phyloP scores from a whole-genome alignment of 2,888 invertebrate species.

The Micoletzkya japonica region DNA sequence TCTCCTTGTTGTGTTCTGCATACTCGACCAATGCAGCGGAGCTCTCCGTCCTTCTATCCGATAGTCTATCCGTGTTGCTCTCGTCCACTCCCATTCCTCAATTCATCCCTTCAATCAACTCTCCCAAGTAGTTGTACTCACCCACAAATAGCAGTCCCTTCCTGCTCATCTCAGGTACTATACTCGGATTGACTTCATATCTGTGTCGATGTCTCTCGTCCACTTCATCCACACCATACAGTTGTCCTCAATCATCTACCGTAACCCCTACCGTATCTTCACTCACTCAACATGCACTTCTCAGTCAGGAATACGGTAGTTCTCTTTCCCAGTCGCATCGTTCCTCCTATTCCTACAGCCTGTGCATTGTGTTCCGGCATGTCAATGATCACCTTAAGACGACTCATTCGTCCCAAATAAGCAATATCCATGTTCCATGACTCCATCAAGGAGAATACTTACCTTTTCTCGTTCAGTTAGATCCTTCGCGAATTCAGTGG shows the following conservation, averaged over 20 bases:
- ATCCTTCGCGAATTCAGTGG: constrained; percentile 79
- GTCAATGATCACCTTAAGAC: constrained; percentile 75
- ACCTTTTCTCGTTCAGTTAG: constrained; percentile 46
- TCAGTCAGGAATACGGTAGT: constrained; percentile 77
- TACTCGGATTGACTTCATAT: constrained; percentile 87
- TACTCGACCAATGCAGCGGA: constrained; percentile 46
- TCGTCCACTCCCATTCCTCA: constrained; percentile 72
- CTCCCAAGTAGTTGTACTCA: background rate
- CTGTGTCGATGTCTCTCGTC: constrained; percentile 95
- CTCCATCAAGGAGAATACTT: background rate
- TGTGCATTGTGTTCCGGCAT: constrained; percentile 98
- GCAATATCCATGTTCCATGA: background rate
- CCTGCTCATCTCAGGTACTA: constrained; percentile 78
- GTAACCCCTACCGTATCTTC: background rate
- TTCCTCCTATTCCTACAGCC: constrained; percentile 81
- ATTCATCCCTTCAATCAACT: background rate
- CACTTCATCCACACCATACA: constrained; percentile 68
- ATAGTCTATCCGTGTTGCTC: constrained; percentile 36
- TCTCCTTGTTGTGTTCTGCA: constrained; percentile 37
- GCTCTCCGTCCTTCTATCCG: constrained; percentile 45
- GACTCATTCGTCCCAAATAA: background rate
- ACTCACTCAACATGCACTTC: constrained; percentile 65
- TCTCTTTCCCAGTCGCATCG: constrained; percentile 94
- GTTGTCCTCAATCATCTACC: constrained; percentile 37
- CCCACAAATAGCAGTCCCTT: constrained; percentile 83